Evolutionary conservation across 2,888 invertebrate genomes (phyloP).

Genomic region (Cataglyphis livida): DNA sequence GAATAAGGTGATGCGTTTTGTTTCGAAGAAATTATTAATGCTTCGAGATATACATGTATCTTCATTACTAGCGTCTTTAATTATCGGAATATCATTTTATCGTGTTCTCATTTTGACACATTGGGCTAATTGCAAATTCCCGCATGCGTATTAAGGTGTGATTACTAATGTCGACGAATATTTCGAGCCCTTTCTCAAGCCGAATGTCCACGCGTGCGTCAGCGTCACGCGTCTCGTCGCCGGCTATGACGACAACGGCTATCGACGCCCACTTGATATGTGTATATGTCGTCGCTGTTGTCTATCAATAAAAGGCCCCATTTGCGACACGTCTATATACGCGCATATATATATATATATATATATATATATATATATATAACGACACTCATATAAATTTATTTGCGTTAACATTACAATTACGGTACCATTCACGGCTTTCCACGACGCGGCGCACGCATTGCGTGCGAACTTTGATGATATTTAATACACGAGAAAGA

Average conservation of each 20-base stretch:
- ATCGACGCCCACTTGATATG: slow-evolving; percentile 37
- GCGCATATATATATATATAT: neutral
- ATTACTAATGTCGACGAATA: slow-evolving; percentile 27
- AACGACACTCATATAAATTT: slow-evolving; percentile 34
- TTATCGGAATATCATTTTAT: neutral
- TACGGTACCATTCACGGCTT: slow-evolving; percentile 64
- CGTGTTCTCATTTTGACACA: neutral
- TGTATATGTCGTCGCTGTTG: slow-evolving; percentile 8
- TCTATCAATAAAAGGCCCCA: slow-evolving; percentile 56
- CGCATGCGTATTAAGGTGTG: slow-evolving; percentile 9
- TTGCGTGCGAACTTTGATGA: slow-evolving; percentile 26
- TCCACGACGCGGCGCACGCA: slow-evolving; percentile 53
- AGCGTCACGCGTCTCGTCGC: slow-evolving; percentile 1
- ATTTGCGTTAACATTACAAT: slow-evolving; percentile 32
- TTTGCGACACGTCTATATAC: slow-evolving; percentile 13
- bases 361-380: neutral
- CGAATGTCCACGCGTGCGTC: slow-evolving; percentile 46
- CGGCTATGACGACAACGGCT: slow-evolving; percentile 17
- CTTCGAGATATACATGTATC: neutral
- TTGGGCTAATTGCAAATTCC: neutral
- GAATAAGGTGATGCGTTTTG: neutral
- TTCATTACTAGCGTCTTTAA: neutral
- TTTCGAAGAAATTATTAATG: neutral
- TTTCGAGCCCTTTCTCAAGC: slow-evolving; percentile 10
- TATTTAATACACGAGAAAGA: slow-evolving; percentile 8